phyloP scores from a whole-genome alignment of 2,113 vertebrate genomes.

The Monopterus albus region DNA sequence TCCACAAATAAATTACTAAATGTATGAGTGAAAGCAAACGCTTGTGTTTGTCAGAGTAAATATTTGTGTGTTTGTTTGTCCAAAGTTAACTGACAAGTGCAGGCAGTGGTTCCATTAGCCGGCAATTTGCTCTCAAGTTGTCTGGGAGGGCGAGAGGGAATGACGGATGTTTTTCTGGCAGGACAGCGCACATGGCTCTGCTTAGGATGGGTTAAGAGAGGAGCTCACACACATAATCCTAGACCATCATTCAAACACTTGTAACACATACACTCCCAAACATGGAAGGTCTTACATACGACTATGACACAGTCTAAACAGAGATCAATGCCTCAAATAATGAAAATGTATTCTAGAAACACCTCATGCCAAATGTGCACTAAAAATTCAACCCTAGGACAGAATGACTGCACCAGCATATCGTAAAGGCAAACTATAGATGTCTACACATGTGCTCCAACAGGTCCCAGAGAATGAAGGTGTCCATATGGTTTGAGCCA shows the following conservation, averaged over 20 bases:
- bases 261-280: slow-evolving; percentile 9
- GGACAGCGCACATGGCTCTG: slow-evolving; percentile 84
- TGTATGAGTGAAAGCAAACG: slow-evolving; percentile 82
- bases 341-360: slow-evolving; percentile 17
- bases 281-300: not conserved
- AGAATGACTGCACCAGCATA: slow-evolving; percentile 9
- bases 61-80: slow-evolving; percentile 46
- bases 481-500: slow-evolving; percentile 68
- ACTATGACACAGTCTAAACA: slow-evolving; percentile 15
- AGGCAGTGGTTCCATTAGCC: slow-evolving; percentile 84
- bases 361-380: not conserved
- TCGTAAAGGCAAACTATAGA: slow-evolving; percentile 18
- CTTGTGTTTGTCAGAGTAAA: slow-evolving; percentile 31
- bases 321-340: slow-evolving; percentile 30
- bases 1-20: slow-evolving; percentile 74
- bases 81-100: slow-evolving; percentile 76
- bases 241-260: slow-evolving; percentile 54
- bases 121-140: slow-evolving; percentile 87
- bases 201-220: slow-evolving; percentile 79
- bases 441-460: not conserved
- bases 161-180: slow-evolving; percentile 76
- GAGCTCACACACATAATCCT: slow-evolving; percentile 49
- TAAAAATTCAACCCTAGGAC: slow-evolving; percentile 1
- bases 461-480: slow-evolving; percentile 12
- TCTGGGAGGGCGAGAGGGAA: slow-evolving; percentile 69